Percentiles rank a stretch among this genome's conserved stretches.
Conservation (phyloP, 2,888 invertebrate genomes). For the Zeuzera pyrina region DNA sequence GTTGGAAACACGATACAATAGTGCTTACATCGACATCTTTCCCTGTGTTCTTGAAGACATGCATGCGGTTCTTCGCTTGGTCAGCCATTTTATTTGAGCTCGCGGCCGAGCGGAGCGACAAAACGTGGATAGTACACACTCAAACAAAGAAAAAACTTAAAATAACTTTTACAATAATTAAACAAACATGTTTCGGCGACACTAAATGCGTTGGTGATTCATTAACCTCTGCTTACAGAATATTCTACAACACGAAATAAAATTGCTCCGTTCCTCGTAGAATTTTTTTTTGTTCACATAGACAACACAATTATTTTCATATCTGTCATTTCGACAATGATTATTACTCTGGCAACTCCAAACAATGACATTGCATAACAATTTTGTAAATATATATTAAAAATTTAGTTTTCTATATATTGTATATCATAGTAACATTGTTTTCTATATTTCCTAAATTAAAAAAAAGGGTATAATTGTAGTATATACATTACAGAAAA, state of each 20-base stretch:
- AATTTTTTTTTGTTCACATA: conserved; percentile 1
- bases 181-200: conserved; percentile 58
- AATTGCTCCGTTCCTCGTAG: not conserved
- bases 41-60: conserved; percentile 98
- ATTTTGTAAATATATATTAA: no score
- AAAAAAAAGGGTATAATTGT: no score
- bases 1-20: conserved; percentile 5
- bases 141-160: conserved; percentile 57
- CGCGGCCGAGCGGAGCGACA: conserved; percentile 37
- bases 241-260: conserved; percentile 47
- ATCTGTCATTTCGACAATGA: no score
- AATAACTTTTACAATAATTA: conserved; percentile 46
- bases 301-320: not conserved
- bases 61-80: conserved; percentile 88
- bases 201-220: conserved; percentile 51
- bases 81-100: conserved; percentile 81
- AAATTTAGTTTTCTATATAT: no score
- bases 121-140: conserved; percentile 54
- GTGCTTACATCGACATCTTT: conserved; percentile 98
- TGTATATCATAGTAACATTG: no score
- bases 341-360: no score
- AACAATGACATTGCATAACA: no score
- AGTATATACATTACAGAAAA: no score
- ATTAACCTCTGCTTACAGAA: conserved; percentile 51
- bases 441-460: no score